Conservation (phyloP, 2,113 vertebrate genomes). For the Nesoenas mayeri region DNA sequence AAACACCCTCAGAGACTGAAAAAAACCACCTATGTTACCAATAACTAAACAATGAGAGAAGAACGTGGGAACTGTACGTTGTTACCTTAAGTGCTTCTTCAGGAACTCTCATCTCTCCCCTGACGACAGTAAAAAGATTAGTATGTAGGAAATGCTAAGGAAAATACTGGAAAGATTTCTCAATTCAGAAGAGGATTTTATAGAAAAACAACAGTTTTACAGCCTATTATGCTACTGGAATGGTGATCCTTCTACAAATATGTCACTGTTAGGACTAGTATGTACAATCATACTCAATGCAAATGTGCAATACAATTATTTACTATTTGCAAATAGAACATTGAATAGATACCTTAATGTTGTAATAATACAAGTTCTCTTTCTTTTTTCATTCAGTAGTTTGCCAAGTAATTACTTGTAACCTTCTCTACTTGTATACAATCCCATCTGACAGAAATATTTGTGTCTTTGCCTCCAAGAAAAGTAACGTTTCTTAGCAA, state of each 20-base stretch:
- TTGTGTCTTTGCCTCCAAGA: background rate
- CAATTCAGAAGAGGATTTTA: background rate
- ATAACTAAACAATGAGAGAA: background rate
- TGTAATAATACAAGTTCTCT: background rate
- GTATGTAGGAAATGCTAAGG: conserved; percentile 85
- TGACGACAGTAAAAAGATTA: conserved; percentile 96
- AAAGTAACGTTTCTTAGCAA: background rate
- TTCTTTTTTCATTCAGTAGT: background rate
- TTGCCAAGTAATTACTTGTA: background rate
- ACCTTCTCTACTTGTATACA: background rate
- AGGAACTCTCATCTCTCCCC: conserved; percentile 94
- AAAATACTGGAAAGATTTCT: background rate
- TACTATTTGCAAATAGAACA: background rate
- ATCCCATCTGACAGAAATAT: background rate
- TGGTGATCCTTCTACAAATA: background rate
- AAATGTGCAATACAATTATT: background rate
- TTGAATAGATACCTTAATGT: background rate
- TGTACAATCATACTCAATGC: background rate
- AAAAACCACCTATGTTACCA: background rate
- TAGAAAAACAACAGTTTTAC: background rate
- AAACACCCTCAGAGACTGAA: background rate
- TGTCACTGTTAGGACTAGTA: background rate
- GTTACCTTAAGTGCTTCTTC: conserved; percentile 97
- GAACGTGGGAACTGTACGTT: background rate
- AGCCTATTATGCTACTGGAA: background rate